phyloP scores from a whole-genome alignment of 2,888 invertebrate species.

The Ligdia adustata region DNA sequence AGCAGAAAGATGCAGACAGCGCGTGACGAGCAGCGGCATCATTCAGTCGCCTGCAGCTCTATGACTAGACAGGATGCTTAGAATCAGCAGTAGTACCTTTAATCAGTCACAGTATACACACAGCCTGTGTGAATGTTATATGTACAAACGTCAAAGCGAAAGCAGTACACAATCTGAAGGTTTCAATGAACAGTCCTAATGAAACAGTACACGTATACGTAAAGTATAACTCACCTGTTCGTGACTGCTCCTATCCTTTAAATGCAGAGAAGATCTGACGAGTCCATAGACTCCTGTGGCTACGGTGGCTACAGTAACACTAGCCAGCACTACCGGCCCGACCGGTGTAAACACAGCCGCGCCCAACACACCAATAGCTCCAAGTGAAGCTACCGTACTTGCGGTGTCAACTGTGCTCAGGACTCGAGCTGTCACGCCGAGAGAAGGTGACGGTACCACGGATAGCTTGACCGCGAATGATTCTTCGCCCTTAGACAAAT shows the following conservation, averaged over 20 bases:
- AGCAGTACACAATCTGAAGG: too few species aligned
- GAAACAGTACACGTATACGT: too few species aligned
- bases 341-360: slow-evolving; percentile 79
- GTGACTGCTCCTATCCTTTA: slow-evolving; percentile 76
- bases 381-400: slow-evolving; percentile 68
- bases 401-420: slow-evolving; percentile 70
- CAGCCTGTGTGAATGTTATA: too few species aligned
- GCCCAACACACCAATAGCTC: slow-evolving; percentile 78
- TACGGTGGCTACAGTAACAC: slow-evolving; percentile 73
- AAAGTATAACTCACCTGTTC: slow-evolving; percentile 78
- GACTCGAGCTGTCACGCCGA: slow-evolving; percentile 67
- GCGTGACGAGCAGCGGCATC: too few species aligned
- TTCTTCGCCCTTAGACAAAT: slow-evolving; percentile 55
- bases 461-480: slow-evolving; percentile 65
- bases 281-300: slow-evolving; percentile 80
- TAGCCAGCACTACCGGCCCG: slow-evolving; percentile 72
- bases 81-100: too few species aligned
- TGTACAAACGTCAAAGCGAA: too few species aligned
- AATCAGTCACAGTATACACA: too few species aligned
- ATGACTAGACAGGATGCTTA: too few species aligned
- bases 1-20: too few species aligned
- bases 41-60: too few species aligned
- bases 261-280: slow-evolving; percentile 72
- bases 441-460: slow-evolving; percentile 66
- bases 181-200: too few species aligned